These are phyloP conservation scores for Dicerorhinus sumatrensis DNA, from an alignment of 2,113 vertebrate species.

Conservation along the genomic window DNA sequence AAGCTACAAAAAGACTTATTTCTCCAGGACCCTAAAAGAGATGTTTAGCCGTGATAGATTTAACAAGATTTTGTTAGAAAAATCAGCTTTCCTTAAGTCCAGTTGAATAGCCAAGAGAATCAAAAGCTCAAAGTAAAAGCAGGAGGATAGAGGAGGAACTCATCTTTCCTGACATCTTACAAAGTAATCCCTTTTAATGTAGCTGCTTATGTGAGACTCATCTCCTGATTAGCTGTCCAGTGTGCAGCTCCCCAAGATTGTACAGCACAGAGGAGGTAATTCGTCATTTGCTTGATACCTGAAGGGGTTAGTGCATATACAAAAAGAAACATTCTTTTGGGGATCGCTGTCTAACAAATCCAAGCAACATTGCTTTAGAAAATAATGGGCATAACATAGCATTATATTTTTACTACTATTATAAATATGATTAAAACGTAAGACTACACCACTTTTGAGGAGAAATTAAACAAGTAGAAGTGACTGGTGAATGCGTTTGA, in stretches of 20 bases:
- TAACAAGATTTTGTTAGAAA: conserved; percentile 39
- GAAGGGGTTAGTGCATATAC: neutral
- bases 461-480: neutral
- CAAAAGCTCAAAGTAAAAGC: neutral
- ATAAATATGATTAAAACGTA: conserved; percentile 34
- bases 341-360: conserved; percentile 6
- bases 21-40: neutral
- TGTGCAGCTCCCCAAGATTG: neutral
- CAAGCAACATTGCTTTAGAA: neutral
- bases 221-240: neutral
- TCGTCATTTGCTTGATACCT: conserved; percentile 30
- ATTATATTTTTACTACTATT: conserved; percentile 5
- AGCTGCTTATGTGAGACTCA: neutral
- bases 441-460: neutral
- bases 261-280: neutral
- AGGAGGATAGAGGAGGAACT: neutral
- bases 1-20: neutral
- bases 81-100: neutral
- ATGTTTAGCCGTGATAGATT: neutral
- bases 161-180: neutral
- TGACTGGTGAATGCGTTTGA: neutral
- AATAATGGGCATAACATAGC: neutral
- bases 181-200: neutral
- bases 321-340: conserved; percentile 43
- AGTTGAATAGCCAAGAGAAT: conserved; percentile 1